Conservation (phyloP, 2,888 invertebrate genomes). For the Dynastes tityus region DNA sequence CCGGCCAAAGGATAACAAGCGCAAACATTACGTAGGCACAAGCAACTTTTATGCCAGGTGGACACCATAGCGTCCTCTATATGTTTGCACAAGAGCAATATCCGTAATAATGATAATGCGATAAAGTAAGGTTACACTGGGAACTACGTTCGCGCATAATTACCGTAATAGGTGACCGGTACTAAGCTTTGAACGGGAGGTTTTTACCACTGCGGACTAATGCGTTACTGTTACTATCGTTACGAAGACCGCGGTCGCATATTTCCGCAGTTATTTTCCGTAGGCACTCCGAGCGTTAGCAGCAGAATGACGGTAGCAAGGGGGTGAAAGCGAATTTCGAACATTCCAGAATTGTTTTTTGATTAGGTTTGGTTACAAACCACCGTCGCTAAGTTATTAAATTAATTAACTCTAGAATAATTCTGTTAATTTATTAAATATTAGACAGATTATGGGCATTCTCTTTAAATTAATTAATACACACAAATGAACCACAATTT, state of each 20-base stretch:
- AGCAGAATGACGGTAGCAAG: conserved; percentile 27
- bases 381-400: conserved; percentile 41
- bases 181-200: neutral
- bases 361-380: conserved; percentile 35
- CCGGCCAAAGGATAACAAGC: conserved; percentile 26
- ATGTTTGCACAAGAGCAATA: conserved; percentile 37
- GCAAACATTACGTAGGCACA: neutral
- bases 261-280: conserved; percentile 41
- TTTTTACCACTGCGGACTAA: conserved; percentile 27
- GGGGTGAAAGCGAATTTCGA: conserved; percentile 31
- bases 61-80: neutral
- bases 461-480: conserved; percentile 31
- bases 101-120: conserved; percentile 27
- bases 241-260: conserved; percentile 28
- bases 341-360: conserved; percentile 45
- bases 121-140: conserved; percentile 23
- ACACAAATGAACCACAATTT: no score
- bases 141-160: conserved; percentile 42
- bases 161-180: conserved; percentile 32
- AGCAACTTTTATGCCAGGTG: conserved; percentile 23
- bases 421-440: conserved; percentile 41
- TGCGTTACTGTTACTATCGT: conserved; percentile 29
- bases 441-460: neutral
- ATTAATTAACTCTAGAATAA: conserved; percentile 37
- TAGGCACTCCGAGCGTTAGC: conserved; percentile 19